Percentiles rank a stretch among this genome's conserved stretches.
Conservation (phyloP, 2,888 invertebrate genomes). For the Polyploca ridens region DNA sequence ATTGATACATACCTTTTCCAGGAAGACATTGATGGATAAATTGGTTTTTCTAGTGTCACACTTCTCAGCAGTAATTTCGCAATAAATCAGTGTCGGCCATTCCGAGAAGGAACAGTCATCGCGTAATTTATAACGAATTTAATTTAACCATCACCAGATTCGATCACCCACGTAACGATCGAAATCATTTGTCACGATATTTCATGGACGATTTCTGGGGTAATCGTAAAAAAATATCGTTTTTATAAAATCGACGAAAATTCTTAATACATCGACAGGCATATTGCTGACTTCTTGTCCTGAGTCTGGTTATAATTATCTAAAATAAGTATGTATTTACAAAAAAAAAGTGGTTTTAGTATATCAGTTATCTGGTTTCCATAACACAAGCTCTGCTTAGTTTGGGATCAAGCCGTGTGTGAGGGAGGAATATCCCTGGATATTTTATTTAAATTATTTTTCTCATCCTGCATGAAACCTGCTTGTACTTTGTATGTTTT, state of each 20-base stretch:
- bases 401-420: no score
- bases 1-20: neutral
- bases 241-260: neutral
- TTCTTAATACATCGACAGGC: no score
- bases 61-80: neutral
- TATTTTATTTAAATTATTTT: no score
- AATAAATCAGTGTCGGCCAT: neutral
- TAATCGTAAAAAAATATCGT: conserved; percentile 7
- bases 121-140: conserved; percentile 30
- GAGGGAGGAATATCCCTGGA: no score
- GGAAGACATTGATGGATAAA: neutral
- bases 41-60: neutral
- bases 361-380: no score
- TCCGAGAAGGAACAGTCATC: neutral
- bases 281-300: no score
- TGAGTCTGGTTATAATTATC: no score
- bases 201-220: conserved; percentile 18
- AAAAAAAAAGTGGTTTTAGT: no score
- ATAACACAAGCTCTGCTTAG: no score
- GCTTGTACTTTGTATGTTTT: conserved; percentile 19
- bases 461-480: neutral
- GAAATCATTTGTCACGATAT: conserved; percentile 32
- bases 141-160: conserved; percentile 17
- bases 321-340: no score
- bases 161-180: conserved; percentile 21